Evolutionary conservation across 2,113 vertebrate species (phyloP), one percentile per base, ranked within the genome.

Genomic region (Macrotus californicus): DNA sequence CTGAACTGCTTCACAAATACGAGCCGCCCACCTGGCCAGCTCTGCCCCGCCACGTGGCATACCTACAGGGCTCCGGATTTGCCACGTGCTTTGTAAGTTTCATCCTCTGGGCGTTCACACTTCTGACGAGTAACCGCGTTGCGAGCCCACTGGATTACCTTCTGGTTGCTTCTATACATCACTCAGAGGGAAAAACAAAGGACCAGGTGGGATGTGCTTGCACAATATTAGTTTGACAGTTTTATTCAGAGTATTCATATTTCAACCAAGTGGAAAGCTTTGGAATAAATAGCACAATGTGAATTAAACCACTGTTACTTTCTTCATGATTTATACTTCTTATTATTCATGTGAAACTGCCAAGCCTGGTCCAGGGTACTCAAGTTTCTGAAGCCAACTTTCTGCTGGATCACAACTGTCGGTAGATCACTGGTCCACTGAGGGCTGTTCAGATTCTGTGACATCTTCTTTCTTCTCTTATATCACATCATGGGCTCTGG

Each of bases 261-360:
- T 34, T 89, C 64, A 93, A 86, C 29, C 69, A 82, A 85, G 46
- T 46, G 77, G 67, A 85, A 96, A 90, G 48, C 76, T 88, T 96
- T 67, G 34, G 39, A 93, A 93, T 56, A 95, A 94, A 82, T 18
- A 77, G 72, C 13, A 43, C 18, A 50, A 46, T 46, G n/a, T 91
- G 67, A 87, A 73, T 93, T 86, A 91, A 82, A 67, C 86, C 59
- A 85, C 36, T 26, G 39, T 83, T 22, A 29, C 59, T 81, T 85
- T 91, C 77, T 41, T 80, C 46, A 70, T 69, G 50, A 89, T 82
- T 85, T 43, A 93, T 31, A 76, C 80, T 86, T 80, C 86, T 80
- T 73, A 50, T 81, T 64, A 88, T 29, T 91, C 69, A 31, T 29
- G 12, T 66, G 48, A 67, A 87, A 79, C 41, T 31, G 11, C 9